A percentile compares a stretch with the other conserved stretches of the same genome.
phyloP scores from a whole-genome alignment of 1,140 invertebrate species.

The Drosophila watanabei region DNA sequence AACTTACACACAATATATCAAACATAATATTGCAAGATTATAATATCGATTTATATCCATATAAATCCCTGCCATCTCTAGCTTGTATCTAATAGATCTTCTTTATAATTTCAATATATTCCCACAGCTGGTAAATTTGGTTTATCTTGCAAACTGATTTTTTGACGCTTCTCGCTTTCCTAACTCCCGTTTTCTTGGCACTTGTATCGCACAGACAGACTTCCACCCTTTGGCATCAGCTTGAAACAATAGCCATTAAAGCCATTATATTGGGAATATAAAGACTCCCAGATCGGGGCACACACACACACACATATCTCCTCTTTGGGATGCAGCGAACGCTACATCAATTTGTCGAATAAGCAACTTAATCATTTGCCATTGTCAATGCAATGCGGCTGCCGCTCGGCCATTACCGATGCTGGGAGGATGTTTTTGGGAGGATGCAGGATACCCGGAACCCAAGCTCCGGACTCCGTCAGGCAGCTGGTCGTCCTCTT shows the following conservation, averaged over 20 bases:
- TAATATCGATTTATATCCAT: not conserved
- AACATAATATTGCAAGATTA: not conserved
- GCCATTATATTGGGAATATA: slow-evolving; percentile 41
- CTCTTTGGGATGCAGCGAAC: slow-evolving; percentile 37
- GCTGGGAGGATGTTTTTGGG: slow-evolving; percentile 1
- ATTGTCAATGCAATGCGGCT: slow-evolving; percentile 70
- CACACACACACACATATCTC: slow-evolving; percentile 2
- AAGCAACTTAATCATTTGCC: slow-evolving; percentile 82
- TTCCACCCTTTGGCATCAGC: slow-evolving; percentile 33
- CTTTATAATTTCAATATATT: not conserved
- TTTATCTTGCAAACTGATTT: not conserved
- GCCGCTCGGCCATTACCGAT: slow-evolving; percentile 32
- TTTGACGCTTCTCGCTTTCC: not conserved
- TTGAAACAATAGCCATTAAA: slow-evolving; percentile 38
- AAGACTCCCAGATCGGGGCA: not conserved
- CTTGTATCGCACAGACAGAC: slow-evolving; percentile 13
- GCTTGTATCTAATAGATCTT: not conserved
- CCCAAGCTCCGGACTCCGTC: slow-evolving; percentile 2
- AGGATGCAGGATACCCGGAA: slow-evolving; percentile 19
- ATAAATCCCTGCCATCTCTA: not conserved
- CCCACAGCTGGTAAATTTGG: too few species aligned
- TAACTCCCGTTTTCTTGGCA: not conserved
- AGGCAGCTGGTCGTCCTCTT: slow-evolving; percentile 23
- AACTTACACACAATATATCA: too few species aligned
- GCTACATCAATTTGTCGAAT: slow-evolving; percentile 81